Percentiles rank a stretch among this genome's conserved stretches.
These are phyloP conservation scores for Pedionomus torquatus DNA, from an alignment of 2,113 vertebrate species.

Conservation along the genomic window DNA sequence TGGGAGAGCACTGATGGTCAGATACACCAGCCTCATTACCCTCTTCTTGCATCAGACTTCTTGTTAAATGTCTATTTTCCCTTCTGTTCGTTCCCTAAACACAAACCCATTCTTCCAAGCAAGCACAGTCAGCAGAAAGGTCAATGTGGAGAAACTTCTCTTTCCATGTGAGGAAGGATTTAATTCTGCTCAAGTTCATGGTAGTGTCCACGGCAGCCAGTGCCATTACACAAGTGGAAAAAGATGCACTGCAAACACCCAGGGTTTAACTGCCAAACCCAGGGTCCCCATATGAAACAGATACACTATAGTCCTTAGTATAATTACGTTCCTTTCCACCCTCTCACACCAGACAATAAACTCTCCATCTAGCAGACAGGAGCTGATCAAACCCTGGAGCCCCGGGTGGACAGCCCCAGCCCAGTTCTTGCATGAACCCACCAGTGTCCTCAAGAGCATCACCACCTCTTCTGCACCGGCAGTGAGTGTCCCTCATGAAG, in stretches of 20 bases:
- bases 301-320: background rate
- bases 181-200: background rate
- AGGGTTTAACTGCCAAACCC: background rate
- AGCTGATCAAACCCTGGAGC: background rate
- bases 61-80: background rate
- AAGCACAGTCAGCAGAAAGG: background rate
- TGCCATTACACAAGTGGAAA: background rate
- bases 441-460: background rate
- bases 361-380: background rate
- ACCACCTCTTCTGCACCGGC: background rate
- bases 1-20: background rate
- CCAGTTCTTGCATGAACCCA: background rate
- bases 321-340: background rate
- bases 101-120: background rate
- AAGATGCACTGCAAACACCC: background rate
- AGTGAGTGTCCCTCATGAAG: rapidly evolving
- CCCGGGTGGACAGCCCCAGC: background rate
- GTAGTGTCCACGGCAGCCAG: background rate
- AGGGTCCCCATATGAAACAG: background rate
- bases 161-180: background rate
- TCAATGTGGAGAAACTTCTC: background rate
- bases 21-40: background rate
- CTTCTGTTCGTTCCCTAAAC: background rate
- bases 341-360: background rate
- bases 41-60: background rate